Evolutionary conservation across 2,888 invertebrate genomes (phyloP), one percentile per base, ranked within the genome.

Genomic region (Conistra vaccinii): DNA sequence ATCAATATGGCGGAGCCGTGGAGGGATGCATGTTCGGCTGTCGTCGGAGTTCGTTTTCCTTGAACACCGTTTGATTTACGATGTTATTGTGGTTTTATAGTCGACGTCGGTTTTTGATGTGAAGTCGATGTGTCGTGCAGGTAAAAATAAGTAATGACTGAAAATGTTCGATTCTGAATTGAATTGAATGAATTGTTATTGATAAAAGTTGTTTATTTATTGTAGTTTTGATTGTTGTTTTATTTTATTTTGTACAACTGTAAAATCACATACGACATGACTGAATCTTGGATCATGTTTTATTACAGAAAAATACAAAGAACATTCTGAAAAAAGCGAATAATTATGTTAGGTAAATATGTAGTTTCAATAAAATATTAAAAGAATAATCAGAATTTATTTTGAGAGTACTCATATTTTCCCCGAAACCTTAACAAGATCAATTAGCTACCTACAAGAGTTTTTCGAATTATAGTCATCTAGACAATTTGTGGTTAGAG

Each of bases 51-150:
- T 74, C 67, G 58, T 74, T 81, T 80, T 70, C 75, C 68, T 62
- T 26, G 63, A 71, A 57, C 32, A 45, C 60, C 42, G 29, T 69
- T 61, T 82, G 82, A 82, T 76, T 82, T 84, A 82, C 45, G 85
- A 81, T 73, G 67, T 67, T 85, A 72, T 72, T 82, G 62, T 81
- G 45, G 66, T 51, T 81, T 76, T 67, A 69, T 81, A 55, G 63
- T 51, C 60, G 29, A 42, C 29, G 63, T 42, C 26, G 51, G 51
- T 26, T 67, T 60, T 48, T 78, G 76, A 69, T 63, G 63, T 14
- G 53, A 45, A 39, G 17, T 57, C 35, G 51, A 62, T 58, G 57
- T 82, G 45, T 32, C 23, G 63, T 58, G 57, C 62, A 69, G 39
- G 58, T 79, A 63, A 57, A 42, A 63, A 63, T 67, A 68, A 48